Evolutionary conservation across 2,113 vertebrate genomes (phyloP), one percentile per base, ranked within the genome.

Genomic region (Entelurus aequoreus): DNA sequence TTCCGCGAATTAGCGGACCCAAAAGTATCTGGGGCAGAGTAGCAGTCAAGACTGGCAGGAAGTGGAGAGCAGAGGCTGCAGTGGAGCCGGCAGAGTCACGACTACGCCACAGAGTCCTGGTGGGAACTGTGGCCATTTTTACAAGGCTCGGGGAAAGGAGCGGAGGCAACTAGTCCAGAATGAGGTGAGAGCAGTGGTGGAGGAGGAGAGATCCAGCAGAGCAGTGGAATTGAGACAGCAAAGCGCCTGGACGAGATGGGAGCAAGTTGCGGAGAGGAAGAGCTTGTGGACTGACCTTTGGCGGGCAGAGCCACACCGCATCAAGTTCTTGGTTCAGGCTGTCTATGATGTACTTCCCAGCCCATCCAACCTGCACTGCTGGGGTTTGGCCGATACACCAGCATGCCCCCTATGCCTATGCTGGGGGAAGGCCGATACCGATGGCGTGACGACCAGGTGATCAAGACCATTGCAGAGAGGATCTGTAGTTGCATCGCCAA

Each of bases 31-130:
- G 38, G 38, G 8, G 5, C 38, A 40, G 5, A 8, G 38, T 40
- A 16, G 50, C 50, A 1, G 50, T 52, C 5, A 28, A 5, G 19
- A 52, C 50, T 19, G n/a, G 50, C 13, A 52, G 50, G n/a, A 52
- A 28, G n/a, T 52, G 50, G n/a, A 52, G 19, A 52, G 50, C 50
- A 52, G 14, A 52, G 50, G 50, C 50, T 52, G 50, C 50, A 52
- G 50, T 52, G 50, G 50, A 52, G n/a, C 5, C 28, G n/a, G 50
- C 8, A n/a, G 19, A 19, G 50, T 6, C 16, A 16, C 7, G 19
- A 4, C 50, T 52, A 16, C 50, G n/a, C 19, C 50, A 52, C 19
- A 10, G n/a, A 5, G 50, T 52, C 3, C 50, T 8, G 14, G 6
- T 53, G 51, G 14, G 14, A 35, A 53, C 19, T 35, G 21, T 53